Conservation (phyloP, 2,113 vertebrate species). For the Sinosuthora webbiana region DNA sequence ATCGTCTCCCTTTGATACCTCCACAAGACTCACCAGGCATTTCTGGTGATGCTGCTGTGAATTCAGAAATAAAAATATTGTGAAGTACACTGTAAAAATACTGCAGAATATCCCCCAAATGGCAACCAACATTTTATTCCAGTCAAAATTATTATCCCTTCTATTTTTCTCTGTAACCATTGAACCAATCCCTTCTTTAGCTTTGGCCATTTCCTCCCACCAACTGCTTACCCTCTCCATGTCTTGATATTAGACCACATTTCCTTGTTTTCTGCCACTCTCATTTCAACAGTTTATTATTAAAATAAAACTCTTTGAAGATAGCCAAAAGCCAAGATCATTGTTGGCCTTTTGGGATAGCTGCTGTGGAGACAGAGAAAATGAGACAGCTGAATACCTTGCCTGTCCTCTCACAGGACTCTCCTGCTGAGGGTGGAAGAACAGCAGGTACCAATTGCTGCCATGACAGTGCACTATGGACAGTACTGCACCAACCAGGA, state of each 20-base stretch:
- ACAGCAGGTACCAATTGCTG: not conserved
- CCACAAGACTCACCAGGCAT: not conserved
- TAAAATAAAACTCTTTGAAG: not conserved
- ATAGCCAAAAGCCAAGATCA: not conserved
- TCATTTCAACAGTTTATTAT: not conserved
- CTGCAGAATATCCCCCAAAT: not conserved
- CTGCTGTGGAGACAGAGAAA: not conserved
- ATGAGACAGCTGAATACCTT: not conserved
- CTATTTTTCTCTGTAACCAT: not conserved
- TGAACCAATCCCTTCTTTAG: not conserved
- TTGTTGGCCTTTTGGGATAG: not conserved
- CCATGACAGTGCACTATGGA: not conserved
- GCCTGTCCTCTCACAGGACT: not conserved
- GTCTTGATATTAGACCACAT: not conserved
- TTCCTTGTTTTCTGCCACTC: not conserved
- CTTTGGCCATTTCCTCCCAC: not conserved
- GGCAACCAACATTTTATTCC: not conserved
- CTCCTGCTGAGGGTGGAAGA: not conserved
- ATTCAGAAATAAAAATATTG: not conserved
- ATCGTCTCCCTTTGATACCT: not conserved
- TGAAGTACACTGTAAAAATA: not conserved
- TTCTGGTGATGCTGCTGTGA: not conserved
- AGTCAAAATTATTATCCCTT: not conserved
- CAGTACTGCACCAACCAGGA: not conserved
- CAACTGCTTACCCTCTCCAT: not conserved